Base-by-base conservation (phyloP, 2,888 invertebrate genomes). In the Cremastobaeus sp. region DNA sequence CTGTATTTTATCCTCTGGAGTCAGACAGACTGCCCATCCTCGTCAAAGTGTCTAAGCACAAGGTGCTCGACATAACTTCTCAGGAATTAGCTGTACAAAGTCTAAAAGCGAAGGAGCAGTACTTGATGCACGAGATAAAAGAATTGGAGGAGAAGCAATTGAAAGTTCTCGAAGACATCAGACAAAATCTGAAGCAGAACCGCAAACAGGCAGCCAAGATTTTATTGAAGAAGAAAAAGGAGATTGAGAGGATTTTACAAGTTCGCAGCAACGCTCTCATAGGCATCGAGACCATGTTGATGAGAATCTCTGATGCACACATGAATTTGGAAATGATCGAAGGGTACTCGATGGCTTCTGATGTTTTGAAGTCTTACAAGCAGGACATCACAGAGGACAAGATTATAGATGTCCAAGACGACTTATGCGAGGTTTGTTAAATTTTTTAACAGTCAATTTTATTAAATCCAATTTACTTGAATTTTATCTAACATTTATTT, bases 331-430 rank as follows among this genome's bases (percentile, higher is more conserved):
- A 88, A 78, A 86, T 93, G 20, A 84, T 92, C 15, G 90, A 90
- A 76, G 90, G 92, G 0, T 92, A 89, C 82, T 93, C 93, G 85
- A 90, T 91, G 54, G 94, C 93, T 0, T 89, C 93, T 0, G 89
- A 91, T 76, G 92, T 94, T 0, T 89, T 95, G 83, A 93, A 93
- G 81, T 89, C 88, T 1, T 90, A 93, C 79, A 91, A 91, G 47
- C 90, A 91, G 2, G 90, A 90, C 1, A 83, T 95, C 0, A 91
- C 90, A n/a, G 93, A 93, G 79, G 92, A 93, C 50, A 89, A 89
- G 2, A 93, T 93, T 0, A 90, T 91, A 77, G 92, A 94, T 77
- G 91, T 94, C 0, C 92, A 95, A 90, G 90, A 92, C 37, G 92
- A 94, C 77, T 88, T 95, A 48, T 91, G 91, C 80, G 94, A 95